Conservation (phyloP, 2,888 invertebrate species). For the Nymphalis polychloros region DNA sequence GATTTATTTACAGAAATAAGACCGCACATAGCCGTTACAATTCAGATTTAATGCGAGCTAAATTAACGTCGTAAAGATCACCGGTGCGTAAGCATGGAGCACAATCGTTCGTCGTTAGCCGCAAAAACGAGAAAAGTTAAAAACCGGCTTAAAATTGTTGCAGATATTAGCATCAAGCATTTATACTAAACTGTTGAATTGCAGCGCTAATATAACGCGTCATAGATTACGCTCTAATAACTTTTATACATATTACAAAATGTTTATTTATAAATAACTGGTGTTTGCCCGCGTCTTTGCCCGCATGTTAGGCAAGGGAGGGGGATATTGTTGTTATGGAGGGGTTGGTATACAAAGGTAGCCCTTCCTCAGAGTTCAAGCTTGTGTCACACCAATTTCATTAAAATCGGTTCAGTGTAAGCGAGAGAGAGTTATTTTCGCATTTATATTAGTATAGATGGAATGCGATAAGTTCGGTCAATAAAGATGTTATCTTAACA, state of each 20-base stretch:
- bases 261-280: background rate
- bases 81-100: too few relatives aligned
- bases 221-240: constrained; percentile 17
- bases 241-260: constrained; percentile 17
- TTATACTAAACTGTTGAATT: background rate
- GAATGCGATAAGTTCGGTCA: background rate
- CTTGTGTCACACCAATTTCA: too few relatives aligned
- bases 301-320: too few relatives aligned
- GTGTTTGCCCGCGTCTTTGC: too few relatives aligned
- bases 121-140: background rate
- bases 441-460: too few relatives aligned
- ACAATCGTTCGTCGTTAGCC: background rate
- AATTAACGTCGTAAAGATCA: too few relatives aligned
- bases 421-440: too few relatives aligned
- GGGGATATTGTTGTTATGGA: too few relatives aligned
- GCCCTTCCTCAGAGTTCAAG: too few relatives aligned
- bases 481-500: background rate
- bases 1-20: background rate
- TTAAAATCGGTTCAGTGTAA: too few relatives aligned
- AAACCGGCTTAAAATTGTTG: background rate
- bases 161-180: background rate
- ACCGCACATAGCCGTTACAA: background rate
- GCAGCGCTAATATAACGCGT: constrained; percentile 6
- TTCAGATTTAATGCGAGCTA: background rate
- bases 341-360: too few relatives aligned